Conservation (phyloP, 2,113 vertebrate species). For the Tursiops truncatus region DNA sequence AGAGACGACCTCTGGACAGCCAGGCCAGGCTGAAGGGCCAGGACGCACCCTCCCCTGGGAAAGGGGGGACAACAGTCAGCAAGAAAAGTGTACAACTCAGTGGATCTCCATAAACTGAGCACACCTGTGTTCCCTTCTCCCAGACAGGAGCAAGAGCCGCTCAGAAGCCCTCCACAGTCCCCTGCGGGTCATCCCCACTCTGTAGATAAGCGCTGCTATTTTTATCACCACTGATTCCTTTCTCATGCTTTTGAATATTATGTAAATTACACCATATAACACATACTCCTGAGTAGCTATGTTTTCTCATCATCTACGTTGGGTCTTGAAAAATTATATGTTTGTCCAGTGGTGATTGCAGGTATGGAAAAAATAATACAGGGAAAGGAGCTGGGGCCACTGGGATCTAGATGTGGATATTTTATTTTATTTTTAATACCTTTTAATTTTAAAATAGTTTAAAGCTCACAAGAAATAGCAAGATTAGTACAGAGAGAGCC, state of each 20-base stretch:
- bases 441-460: not conserved
- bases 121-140: rapidly evolving
- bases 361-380: not conserved
- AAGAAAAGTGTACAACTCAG: not conserved
- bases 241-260: not conserved
- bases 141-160: not conserved
- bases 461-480: not conserved
- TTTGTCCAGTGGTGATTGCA: not conserved
- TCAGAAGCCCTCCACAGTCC: rapidly evolving
- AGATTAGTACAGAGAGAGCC: not conserved
- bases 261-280: not conserved
- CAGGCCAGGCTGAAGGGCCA: not conserved
- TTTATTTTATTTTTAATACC: not conserved
- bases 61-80: not conserved
- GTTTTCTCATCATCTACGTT: not conserved
- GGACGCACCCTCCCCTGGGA: not conserved
- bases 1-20: not conserved
- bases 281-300: not conserved
- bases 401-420: not conserved
- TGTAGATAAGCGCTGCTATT: rapidly evolving
- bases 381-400: rapidly evolving
- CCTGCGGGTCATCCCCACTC: rapidly evolving
- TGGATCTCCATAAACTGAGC: not conserved
- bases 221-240: not conserved
- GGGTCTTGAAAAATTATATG: not conserved